Evolutionary conservation across 2,888 invertebrate genomes (phyloP), one percentile per base, ranked within the genome.

Genomic region (Latrodectus elegans): DNA sequence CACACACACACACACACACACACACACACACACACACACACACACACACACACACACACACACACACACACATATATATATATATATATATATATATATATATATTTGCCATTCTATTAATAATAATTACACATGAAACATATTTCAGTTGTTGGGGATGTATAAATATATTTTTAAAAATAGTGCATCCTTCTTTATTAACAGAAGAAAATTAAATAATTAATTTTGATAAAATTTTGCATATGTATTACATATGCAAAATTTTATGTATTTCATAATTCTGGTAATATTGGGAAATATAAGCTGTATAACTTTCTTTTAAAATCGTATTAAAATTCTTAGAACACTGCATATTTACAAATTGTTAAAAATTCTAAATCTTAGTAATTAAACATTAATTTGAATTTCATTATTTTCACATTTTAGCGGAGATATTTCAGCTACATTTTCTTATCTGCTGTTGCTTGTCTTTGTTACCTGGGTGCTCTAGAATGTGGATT

Each of bases 401-500:
- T 26, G 14, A 17, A 70, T 15, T 38, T 14, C 9, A 70, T 70
- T 9, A 10, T 72, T 12, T 77, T 22, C 64, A 26, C 53, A 26
- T 65, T 73, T 14, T 60, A 79, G 84, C 53, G 51, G 10, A 17
- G 78, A 0, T 55, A 49, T n/a, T 14, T 80, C 15, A 53, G 80
- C n/a, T 79, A 71, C 72, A 38, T 67, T 49, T 49, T 81, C 26
- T n/a, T 87, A 26, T 87, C 72, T 65, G 68, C 76, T 22, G 77
- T 38, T 49, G 81, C 77, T 67, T 81, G 81, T 49, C 49, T 87
- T 8, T 91, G 90, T 78, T 97, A 97, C 93, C 95, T 96, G 93
- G 98, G 98, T 94, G 96, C 97, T 92, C 94, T 96, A 89, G 95
- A 96, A 91, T 98, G 98, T 93, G 97, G 97, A 84, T 97, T 99